phyloP scores from a whole-genome alignment of 2,888 invertebrate species.

The Asteroscopus sphinx region DNA sequence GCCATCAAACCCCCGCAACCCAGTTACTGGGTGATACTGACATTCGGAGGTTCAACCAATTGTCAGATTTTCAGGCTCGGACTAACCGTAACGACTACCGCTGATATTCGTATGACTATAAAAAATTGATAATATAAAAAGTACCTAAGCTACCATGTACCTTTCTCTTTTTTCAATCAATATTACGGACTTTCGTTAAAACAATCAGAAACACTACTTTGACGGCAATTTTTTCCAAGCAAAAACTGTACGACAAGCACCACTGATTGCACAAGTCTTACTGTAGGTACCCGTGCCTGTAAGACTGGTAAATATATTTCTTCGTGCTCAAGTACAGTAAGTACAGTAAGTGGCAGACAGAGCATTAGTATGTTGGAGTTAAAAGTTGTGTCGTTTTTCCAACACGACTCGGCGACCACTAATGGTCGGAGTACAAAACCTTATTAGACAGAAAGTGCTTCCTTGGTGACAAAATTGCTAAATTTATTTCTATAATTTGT shows the following conservation, averaged over 20 bases:
- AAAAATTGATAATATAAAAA: no score
- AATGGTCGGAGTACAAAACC: slow-evolving; percentile 38
- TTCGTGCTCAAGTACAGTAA: slow-evolving; percentile 26
- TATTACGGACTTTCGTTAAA: no score
- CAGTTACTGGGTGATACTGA: no score
- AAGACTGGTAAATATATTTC: slow-evolving; percentile 21
- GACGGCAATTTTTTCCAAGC: not conserved
- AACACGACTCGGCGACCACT: slow-evolving; percentile 27
- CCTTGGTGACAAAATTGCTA: slow-evolving; percentile 18
- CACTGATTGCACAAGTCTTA: slow-evolving; percentile 7
- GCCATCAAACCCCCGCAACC: no score
- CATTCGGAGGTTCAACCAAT: no score
- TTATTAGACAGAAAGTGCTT: slow-evolving; percentile 23
- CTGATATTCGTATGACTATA: no score
- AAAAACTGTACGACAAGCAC: slow-evolving; percentile 13
- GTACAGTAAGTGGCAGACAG: slow-evolving; percentile 34
- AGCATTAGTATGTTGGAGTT: slow-evolving; percentile 36
- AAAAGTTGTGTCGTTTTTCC: slow-evolving; percentile 39
- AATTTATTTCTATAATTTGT: slow-evolving; percentile 45
- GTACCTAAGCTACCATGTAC: no score
- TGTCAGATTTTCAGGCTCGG: no score
- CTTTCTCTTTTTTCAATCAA: no score
- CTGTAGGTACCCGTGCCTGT: not conserved
- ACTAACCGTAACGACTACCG: no score
- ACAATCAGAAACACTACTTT: no score